Percentiles rank a stretch among this genome's conserved stretches.
These are phyloP conservation scores for Montipora foliosa DNA, from an alignment of 64 coral and sea anemone species.

Conservation along the genomic window DNA sequence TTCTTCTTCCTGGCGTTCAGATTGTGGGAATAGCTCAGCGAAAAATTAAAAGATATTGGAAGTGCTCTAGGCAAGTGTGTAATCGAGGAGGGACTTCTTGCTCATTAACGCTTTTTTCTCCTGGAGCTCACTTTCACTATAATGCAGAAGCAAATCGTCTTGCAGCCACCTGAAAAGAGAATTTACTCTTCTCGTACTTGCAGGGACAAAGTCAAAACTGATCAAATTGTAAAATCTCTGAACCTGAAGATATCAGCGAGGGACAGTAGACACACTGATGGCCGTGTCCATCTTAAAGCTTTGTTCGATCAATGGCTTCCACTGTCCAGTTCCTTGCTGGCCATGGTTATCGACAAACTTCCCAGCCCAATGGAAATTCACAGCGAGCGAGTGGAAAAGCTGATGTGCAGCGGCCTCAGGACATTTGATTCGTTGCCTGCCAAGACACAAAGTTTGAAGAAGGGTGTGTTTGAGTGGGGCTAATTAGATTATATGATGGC, in stretches of 20 bases:
- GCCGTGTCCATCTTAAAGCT: conserved; percentile 73
- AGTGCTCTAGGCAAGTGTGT: too few species aligned
- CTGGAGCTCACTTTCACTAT: too few species aligned
- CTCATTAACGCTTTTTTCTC: too few species aligned
- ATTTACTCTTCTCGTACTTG: neutral
- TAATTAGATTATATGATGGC: too few species aligned
- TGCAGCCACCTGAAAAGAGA: too few species aligned
- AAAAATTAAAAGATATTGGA: too few species aligned
- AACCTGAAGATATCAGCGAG: conserved; percentile 94
- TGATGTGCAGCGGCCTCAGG: conserved; percentile 92
- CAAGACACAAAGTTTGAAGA: conserved; percentile 75
- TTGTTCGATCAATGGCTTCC: conserved; percentile 95
- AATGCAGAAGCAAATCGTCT: too few species aligned
- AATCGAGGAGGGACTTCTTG: too few species aligned
- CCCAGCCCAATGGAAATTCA: conserved; percentile 81
- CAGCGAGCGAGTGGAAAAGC: conserved; percentile 93
- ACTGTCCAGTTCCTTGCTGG: conserved; percentile 78
- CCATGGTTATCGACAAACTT: conserved; percentile 91
- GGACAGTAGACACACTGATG: conserved; percentile 85
- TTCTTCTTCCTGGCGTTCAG: too few species aligned
- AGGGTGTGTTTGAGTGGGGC: conserved; percentile 23
- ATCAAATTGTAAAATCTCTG: conserved; percentile 93
- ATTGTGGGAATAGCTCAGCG: too few species aligned
- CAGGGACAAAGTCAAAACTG: conserved; percentile 95
- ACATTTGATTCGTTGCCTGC: conserved; percentile 93